Evolutionary conservation across 1,140 invertebrate species (phyloP), one percentile per base, ranked within the genome.

Genomic region (Ganaspis sp.): DNA sequence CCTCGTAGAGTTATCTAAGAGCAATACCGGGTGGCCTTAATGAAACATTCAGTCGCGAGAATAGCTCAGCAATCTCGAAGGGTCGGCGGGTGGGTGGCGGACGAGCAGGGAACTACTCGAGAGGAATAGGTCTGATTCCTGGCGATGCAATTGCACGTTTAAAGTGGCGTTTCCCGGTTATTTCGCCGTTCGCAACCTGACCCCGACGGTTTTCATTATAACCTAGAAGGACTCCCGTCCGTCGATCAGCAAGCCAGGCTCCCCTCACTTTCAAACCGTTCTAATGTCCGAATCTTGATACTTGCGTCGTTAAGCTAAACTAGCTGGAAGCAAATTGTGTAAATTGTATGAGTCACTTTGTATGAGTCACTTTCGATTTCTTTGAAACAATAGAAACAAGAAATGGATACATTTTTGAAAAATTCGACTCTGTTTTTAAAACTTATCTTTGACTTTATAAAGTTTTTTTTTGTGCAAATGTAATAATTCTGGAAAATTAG

Each of bases 21-120:
- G 90, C 90, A 91, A 91, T 91, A 91, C 90, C 89, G 90, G 90
- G 89, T 91, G 88, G 89, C 89, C 87, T 91, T 91, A 91, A 91
- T 91, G 90, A 91, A 91, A 90, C 90, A 91, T 91, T 91, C 90
- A 91, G 88, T 91, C 88, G 90, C 84, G 88, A 91, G 90, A 91
- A 91, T 90, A 91, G 90, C 88, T 90, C 89, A 91, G 90, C 89
- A 91, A 91, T 91, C 90, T 91, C 88, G 90, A 90, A 90, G 88
- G 89, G 88, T 90, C 88, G 88, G 81, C 64, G 82, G 80, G 75
- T 75, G 81, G 77, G 40, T 70, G 82, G 80, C 64, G 75, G 80
- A 74, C 79, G 73, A 78, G 85, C 70, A 79, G 69, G 78, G 76
- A 77, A 81, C 76, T 78, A 87, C 80, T 81, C 77, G 84, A 87